Percentiles rank a stretch among this genome's conserved stretches.
Evolutionary conservation across 2,888 invertebrate genomes (phyloP).

Genomic region (Agrochola lota): DNA sequence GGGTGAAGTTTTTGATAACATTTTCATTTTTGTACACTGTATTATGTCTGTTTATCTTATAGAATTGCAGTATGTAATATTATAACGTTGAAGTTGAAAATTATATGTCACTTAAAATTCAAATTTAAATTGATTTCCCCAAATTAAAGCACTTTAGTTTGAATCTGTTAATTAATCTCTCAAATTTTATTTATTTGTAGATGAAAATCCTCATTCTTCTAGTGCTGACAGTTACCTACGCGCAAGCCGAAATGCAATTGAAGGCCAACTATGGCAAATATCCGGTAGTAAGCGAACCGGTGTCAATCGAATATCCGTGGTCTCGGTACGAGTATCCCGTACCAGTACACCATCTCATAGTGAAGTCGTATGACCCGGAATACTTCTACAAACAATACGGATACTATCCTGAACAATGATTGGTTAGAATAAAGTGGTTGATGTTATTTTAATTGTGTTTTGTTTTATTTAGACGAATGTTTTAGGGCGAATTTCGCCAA

Average conservation of each 20-base stretch:
- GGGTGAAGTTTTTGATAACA: neutral
- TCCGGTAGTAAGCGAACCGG: constrained; percentile 47
- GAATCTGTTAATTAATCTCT: neutral
- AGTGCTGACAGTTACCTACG: constrained; percentile 52
- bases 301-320: constrained; percentile 25
- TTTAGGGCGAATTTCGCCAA: neutral
- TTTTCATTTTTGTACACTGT: neutral
- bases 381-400: constrained; percentile 66
- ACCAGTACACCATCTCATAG: neutral
- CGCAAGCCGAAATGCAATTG: constrained; percentile 59
- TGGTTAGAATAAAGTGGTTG: constrained; percentile 13
- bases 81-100: no score
- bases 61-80: no score
- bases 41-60: neutral
- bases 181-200: constrained; percentile 49
- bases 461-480: neutral
- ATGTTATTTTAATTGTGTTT: neutral
- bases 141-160: neutral
- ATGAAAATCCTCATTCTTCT: constrained; percentile 69
- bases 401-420: constrained; percentile 68
- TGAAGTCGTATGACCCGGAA: constrained; percentile 67
- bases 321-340: constrained; percentile 24
- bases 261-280: constrained; percentile 61
- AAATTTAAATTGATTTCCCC: neutral
- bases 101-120: no score